phyloP scores from a whole-genome alignment of 2,113 vertebrate genomes.

The Tupaia chinensis region DNA sequence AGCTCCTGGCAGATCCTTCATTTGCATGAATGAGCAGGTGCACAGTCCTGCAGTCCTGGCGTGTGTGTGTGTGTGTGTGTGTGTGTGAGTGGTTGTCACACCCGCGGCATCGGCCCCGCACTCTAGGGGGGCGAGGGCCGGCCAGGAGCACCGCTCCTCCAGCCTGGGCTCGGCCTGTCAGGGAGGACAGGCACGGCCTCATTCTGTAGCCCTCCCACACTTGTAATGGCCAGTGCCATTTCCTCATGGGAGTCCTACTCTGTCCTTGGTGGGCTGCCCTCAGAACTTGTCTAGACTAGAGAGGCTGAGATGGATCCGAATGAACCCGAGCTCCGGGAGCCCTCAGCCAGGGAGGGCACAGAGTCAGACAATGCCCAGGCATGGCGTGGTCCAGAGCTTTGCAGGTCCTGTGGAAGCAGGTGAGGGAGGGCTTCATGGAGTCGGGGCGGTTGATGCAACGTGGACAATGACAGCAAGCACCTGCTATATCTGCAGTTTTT shows the following conservation, averaged over 20 bases:
- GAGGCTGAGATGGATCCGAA: not conserved
- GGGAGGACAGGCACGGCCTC: rapidly evolving
- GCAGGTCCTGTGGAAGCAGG: not conserved
- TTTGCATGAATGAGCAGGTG: not conserved
- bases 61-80: not conserved
- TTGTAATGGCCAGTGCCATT: not conserved
- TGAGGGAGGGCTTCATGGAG: not conserved
- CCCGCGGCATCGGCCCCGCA: not conserved
- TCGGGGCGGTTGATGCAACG: not conserved
- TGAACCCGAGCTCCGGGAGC: not conserved
- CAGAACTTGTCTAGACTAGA: not conserved
- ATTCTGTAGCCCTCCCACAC: not conserved
- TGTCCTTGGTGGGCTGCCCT: not conserved
- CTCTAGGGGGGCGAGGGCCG: rapidly evolving
- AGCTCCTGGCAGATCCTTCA: not conserved
- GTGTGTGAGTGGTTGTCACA: not conserved
- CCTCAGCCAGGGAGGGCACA: not conserved
- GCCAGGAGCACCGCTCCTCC: rapidly evolving
- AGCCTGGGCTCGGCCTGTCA: not conserved
- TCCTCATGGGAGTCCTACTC: not conserved
- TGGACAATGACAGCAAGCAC: not conserved
- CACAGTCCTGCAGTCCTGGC: not conserved
- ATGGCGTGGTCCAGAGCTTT: not conserved
- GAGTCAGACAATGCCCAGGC: not conserved
- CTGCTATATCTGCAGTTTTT: not conserved